These are phyloP conservation scores for Tupiocoris notatus DNA, from an alignment of 2,888 invertebrate genomes.

Conservation along the genomic window DNA sequence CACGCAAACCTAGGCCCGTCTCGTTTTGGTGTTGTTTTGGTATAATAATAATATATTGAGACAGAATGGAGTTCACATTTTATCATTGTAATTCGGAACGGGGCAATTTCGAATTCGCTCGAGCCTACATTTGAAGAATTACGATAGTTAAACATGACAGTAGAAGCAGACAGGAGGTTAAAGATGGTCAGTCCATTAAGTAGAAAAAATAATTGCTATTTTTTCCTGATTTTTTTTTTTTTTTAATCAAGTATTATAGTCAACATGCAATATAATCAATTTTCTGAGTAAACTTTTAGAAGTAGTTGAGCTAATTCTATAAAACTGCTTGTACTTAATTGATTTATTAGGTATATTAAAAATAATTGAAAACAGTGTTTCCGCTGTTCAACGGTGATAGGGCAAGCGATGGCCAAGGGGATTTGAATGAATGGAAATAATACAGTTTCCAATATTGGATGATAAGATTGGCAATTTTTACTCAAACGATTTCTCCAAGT, in stretches of 20 bases:
- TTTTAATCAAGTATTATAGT: conserved; percentile 15
- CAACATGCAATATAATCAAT: conserved; percentile 5
- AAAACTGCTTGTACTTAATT: conserved; percentile 15
- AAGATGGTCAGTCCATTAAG: conserved; percentile 15
- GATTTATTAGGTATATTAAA: conserved; percentile 23
- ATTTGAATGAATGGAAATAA: too few relatives aligned
- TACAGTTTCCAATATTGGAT: too few relatives aligned
- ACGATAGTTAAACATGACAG: too few relatives aligned
- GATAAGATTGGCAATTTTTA: too few relatives aligned
- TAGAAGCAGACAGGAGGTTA: not conserved
- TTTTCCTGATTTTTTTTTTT: conserved; percentile 10
- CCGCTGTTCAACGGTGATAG: conserved; percentile 1
- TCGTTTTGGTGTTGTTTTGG: conserved; percentile 33
- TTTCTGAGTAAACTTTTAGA: conserved; percentile 31
- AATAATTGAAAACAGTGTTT: conserved; percentile 8
- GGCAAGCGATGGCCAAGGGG: not conserved
- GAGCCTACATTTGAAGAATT: not conserved
- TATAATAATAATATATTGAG: conserved; percentile 8
- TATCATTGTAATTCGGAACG: not conserved
- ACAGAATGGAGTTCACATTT: not conserved
- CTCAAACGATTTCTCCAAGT: too few relatives aligned
- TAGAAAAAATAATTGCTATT: conserved; percentile 40
- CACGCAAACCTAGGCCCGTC: conserved; percentile 32
- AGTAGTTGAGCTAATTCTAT: conserved; percentile 41
- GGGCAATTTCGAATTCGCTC: not conserved